Conservation (phyloP, 1,140 invertebrate genomes). For the Drosophila erecta region DNA sequence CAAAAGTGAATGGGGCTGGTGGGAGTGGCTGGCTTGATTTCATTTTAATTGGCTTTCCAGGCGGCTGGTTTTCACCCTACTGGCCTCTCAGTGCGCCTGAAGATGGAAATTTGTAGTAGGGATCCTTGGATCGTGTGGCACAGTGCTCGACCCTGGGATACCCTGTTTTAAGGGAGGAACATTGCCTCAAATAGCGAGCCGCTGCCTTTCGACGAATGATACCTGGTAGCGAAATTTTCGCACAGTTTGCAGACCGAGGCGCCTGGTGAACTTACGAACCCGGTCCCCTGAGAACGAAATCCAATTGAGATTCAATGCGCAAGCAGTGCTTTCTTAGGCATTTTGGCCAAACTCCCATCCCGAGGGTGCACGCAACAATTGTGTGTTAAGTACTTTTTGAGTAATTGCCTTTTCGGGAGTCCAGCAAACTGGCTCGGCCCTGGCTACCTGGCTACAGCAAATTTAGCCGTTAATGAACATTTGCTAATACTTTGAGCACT, state of each 20-base stretch:
- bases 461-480: conserved; percentile 82
- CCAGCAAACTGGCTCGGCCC: conserved; percentile 24
- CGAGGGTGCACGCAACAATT: conserved; percentile 53
- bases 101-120: neutral
- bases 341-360: neutral
- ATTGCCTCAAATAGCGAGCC: no score
- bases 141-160: neutral
- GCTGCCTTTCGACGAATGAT: no score
- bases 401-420: conserved; percentile 57
- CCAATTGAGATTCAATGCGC: conserved; percentile 22
- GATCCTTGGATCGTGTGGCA: no score
- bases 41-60: conserved; percentile 56
- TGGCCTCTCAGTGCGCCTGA: neutral
- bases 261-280: conserved; percentile 1
- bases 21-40: conserved; percentile 46
- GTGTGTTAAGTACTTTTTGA: conserved; percentile 77
- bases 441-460: conserved; percentile 66
- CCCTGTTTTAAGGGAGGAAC: neutral
- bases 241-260: conserved; percentile 23
- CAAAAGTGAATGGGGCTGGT: conserved; percentile 1
- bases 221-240: neutral
- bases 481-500: conserved; percentile 82
- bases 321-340: neutral
- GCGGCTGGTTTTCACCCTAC: conserved; percentile 22
- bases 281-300: neutral